Base-by-base conservation (phyloP, 1,140 invertebrate genomes). In the Bursaphelenchus mucronatus region DNA sequence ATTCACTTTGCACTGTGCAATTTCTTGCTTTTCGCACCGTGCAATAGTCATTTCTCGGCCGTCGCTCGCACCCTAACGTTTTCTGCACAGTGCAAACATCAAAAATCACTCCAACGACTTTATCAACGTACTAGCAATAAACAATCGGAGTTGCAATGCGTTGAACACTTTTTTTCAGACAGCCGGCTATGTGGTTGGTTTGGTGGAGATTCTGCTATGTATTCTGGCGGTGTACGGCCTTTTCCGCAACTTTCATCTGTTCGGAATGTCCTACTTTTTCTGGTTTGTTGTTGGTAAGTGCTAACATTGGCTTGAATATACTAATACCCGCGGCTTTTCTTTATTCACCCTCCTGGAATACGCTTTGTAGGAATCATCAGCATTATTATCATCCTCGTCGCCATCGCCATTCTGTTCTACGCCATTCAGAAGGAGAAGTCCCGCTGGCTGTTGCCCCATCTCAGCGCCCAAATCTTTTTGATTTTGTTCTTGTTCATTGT, bases 401-500 rank as follows among this genome's bases (percentile, higher is more conserved):
- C 79, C 15, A 79, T 79, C 55, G 54, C 66, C 17, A 47, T 79
- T 4, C 61, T 79, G 1, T 56, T 79, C 45, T 81, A 79, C 52
- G 77, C 79, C 7, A 79, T 79, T 58, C 70, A 80, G 30, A 69
- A 69, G 58, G 79, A 80, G 50, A 79, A 77, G 17, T 43, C 77
- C 11, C 67, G 79, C n/a, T 76, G 71, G 55, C 61, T 79, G 11
- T 67, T 79, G 41, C 77, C 77, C 9, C 77, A 79, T 66, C 55
- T 79, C 49, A 71, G 64, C n/a, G 80, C 77, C 13, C 76, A 79
- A 64, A 80, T 79, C 53, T 79, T 79, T 61, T 58, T 79, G 17
- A 82, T 82, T 19, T 61, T 78, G 15, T 79, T 80, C 62, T 55
- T 79, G 54, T 65, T 79, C 40, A 68, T 79, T 62, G 77, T 79